A percentile compares a stretch with the other conserved stretches of the same genome.
These are phyloP conservation scores for Mixornis gularis DNA, from an alignment of 2,113 vertebrate species.

Conservation along the genomic window DNA sequence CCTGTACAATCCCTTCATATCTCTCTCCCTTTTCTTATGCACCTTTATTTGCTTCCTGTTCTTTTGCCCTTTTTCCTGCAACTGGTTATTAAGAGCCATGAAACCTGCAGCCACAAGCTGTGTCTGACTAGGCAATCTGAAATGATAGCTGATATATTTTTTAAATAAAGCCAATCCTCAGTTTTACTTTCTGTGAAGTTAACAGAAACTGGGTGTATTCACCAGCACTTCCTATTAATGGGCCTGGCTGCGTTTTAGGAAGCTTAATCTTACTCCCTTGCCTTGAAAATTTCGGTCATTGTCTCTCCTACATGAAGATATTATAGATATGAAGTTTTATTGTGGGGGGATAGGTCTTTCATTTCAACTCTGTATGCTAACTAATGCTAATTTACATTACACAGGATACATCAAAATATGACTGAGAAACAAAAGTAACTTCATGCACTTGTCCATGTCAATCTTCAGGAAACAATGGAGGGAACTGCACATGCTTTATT, in stretches of 20 bases:
- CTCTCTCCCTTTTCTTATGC: background rate
- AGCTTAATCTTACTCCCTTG: background rate
- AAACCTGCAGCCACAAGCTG: background rate
- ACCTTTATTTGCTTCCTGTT: background rate
- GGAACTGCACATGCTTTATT: background rate
- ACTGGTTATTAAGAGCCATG: background rate
- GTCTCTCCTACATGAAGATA: background rate
- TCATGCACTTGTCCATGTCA: fast-evolving
- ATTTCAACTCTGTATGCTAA: background rate
- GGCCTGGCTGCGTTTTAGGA: background rate
- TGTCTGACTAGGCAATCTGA: background rate
- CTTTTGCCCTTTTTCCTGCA: background rate
- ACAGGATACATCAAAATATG: background rate
- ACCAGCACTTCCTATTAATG: background rate
- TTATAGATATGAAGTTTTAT: background rate
- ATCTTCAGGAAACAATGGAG: background rate
- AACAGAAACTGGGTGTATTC: background rate
- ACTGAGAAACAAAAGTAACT: background rate
- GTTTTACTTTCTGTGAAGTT: background rate
- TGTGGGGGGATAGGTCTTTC: background rate
- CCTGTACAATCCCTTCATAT: background rate
- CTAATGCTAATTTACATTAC: background rate
- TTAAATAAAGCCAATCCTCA: background rate
- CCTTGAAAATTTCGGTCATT: background rate
- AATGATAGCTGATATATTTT: background rate